phyloP scores from a whole-genome alignment of 2,797 vertebrate genomes.

The Morus bassanus region DNA sequence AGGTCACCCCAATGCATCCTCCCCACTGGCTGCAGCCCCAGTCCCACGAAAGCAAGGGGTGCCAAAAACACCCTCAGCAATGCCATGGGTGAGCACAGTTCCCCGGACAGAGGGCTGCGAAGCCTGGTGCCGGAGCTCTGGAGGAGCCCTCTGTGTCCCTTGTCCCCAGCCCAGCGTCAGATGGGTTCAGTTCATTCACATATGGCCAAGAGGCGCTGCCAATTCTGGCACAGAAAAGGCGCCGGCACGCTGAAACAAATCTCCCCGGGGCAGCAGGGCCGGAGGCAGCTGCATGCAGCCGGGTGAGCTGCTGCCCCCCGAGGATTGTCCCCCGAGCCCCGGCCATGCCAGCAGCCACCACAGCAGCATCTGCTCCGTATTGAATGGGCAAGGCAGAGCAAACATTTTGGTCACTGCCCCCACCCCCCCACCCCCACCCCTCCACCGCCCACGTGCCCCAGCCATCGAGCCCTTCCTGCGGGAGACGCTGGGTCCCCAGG shows the following conservation, averaged over 20 bases:
- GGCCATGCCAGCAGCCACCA: neutral
- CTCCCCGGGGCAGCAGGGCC: neutral
- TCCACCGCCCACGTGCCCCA: accelerated
- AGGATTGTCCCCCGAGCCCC: neutral
- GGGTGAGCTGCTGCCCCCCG: neutral
- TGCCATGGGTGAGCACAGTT: accelerated
- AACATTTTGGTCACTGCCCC: neutral
- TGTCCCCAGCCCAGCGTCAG: neutral
- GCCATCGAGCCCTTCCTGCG: accelerated
- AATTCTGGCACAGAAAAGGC: neutral
- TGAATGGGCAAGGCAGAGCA: accelerated
- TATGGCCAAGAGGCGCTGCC: neutral
- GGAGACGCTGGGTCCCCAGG: accelerated
- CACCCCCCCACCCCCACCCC: too few relatives aligned
- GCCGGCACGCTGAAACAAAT: accelerated
- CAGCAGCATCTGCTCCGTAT: accelerated
- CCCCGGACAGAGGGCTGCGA: accelerated
- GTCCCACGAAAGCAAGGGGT: accelerated
- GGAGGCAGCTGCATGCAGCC: neutral
- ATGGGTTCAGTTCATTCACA: neutral
- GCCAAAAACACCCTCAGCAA: accelerated
- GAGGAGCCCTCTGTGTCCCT: neutral
- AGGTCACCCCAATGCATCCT: neutral
- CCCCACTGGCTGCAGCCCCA: neutral
- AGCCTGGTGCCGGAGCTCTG: neutral